Evolutionary conservation across 2,113 vertebrate genomes (phyloP).

Genomic region (Phylloscopus trochilus): DNA sequence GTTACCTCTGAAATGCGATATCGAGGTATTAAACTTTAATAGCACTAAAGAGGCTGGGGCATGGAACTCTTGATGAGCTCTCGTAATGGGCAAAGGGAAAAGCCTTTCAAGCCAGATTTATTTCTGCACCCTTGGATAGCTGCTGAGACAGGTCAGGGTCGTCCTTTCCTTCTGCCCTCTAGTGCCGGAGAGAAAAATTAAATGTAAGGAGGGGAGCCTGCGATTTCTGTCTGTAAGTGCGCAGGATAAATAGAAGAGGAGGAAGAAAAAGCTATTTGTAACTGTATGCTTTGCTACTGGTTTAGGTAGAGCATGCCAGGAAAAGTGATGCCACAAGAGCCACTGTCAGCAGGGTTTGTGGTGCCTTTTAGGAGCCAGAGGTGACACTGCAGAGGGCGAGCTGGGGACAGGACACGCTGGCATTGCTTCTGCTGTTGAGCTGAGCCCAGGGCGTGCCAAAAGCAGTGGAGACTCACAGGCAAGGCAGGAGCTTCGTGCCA

Average conservation of each 20-base stretch:
- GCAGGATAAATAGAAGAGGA: background rate
- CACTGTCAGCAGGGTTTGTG: background rate
- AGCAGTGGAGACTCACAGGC: too few species aligned
- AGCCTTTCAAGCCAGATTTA: background rate
- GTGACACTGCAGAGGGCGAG: accelerated
- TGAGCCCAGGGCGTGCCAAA: too few species aligned
- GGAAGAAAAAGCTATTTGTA: background rate
- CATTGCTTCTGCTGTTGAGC: background rate
- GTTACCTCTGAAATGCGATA: background rate
- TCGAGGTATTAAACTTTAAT: slow-evolving; percentile 5
- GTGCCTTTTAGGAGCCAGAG: background rate
- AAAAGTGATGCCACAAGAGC: background rate
- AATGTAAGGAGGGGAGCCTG: background rate
- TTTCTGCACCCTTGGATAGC: background rate
- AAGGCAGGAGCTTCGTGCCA: accelerated
- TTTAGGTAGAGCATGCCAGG: background rate
- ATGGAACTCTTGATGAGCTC: background rate
- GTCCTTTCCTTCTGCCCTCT: slow-evolving; percentile 37
- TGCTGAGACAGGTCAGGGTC: background rate
- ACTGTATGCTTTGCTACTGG: accelerated
- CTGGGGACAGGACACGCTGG: accelerated
- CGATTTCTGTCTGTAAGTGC: background rate
- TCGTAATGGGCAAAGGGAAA: background rate
- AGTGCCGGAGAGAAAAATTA: background rate
- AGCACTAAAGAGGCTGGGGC: background rate